phyloP scores from a whole-genome alignment of 2,113 vertebrate genomes.

The Callaeas wilsoni region DNA sequence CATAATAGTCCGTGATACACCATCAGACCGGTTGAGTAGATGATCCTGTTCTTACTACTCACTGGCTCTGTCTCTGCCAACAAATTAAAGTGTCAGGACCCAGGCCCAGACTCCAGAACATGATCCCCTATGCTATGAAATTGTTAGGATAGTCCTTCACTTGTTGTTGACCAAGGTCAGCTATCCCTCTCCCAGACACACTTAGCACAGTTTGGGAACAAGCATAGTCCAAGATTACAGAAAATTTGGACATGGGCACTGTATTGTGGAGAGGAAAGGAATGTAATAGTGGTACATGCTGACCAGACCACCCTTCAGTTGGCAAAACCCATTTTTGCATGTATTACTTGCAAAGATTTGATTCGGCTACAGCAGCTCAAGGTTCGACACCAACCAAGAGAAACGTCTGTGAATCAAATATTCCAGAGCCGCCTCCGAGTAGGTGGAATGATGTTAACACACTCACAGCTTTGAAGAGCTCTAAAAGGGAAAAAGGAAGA shows the following conservation, averaged over 20 bases:
- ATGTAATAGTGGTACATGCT: not conserved
- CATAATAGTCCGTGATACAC: not conserved
- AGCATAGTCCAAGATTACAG: not conserved
- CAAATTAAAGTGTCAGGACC: not conserved
- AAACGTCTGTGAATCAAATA: not conserved
- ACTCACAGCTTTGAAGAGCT: constrained; percentile 14
- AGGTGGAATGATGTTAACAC: constrained; percentile 41
- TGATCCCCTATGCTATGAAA: not conserved
- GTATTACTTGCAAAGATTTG: not conserved
- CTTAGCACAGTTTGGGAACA: not conserved
- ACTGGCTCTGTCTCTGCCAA: not conserved
- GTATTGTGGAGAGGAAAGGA: not conserved
- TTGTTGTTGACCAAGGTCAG: not conserved
- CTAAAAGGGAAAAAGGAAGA: constrained; percentile 43
- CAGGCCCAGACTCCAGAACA: not conserved
- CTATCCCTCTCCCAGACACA: not conserved
- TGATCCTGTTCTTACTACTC: constrained; percentile 5
- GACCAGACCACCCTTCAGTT: not conserved
- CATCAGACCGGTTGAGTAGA: not conserved
- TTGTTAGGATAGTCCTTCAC: not conserved
- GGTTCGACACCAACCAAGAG: not conserved
- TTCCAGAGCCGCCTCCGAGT: not conserved
- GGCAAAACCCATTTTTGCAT: not conserved
- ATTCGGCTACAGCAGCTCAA: not conserved
- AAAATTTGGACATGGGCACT: not conserved